phyloP scores from a whole-genome alignment of 2,113 vertebrate species.

The Dicentrarchus labrax region DNA sequence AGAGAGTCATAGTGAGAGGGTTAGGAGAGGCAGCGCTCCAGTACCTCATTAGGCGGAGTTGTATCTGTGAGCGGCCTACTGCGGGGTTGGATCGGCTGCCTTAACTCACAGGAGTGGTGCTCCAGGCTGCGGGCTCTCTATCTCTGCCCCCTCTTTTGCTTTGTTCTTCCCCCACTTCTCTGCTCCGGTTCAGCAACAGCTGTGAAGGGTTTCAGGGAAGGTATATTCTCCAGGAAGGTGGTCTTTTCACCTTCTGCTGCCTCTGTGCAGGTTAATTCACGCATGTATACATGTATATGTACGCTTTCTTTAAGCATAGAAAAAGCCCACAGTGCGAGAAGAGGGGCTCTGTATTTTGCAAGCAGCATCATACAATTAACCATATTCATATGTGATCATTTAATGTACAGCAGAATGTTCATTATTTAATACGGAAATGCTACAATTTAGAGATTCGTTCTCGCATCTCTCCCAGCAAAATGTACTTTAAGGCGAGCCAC shows the following conservation, averaged over 20 bases:
- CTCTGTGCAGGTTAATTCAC: conserved; percentile 20
- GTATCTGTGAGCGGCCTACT: conserved; percentile 58
- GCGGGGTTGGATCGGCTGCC: conserved; percentile 55
- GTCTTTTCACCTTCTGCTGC: conserved; percentile 40
- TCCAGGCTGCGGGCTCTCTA: conserved; percentile 44
- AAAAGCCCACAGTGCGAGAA: not conserved
- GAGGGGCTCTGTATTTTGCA: not conserved
- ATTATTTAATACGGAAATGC: not conserved
- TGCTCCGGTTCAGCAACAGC: conserved; percentile 47
- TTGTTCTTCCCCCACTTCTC: conserved; percentile 57
- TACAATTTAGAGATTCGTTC: not conserved
- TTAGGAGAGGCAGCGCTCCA: conserved; percentile 60
- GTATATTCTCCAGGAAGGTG: conserved; percentile 51
- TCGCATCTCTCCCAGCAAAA: not conserved
- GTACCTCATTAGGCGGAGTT: conserved; percentile 74
- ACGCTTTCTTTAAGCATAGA: not conserved
- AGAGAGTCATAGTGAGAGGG: conserved; percentile 57
- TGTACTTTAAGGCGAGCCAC: conserved; percentile 27
- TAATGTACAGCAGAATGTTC: not conserved
- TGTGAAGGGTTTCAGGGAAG: conserved; percentile 46
- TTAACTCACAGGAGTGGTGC: conserved; percentile 65
- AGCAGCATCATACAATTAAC: not conserved
- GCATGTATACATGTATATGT: not conserved
- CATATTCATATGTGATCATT: not conserved
- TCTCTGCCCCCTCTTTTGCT: conserved; percentile 50